A percentile compares a stretch with the other conserved stretches of the same genome.
Conservation (phyloP, 1,140 invertebrate genomes). For the Solen grandis region DNA sequence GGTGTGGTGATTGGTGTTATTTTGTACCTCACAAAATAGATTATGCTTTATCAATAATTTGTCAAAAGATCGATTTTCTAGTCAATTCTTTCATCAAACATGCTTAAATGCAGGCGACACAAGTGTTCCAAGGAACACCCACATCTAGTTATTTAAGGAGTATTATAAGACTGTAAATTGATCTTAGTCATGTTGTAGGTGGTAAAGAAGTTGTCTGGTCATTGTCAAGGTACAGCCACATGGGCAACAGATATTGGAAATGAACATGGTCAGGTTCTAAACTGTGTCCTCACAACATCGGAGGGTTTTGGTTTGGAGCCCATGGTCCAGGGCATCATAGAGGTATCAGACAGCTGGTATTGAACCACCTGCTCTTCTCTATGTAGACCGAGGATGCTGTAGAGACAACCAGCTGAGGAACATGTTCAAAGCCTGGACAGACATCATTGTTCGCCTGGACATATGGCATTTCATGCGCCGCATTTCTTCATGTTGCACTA, state of each 20-base stretch:
- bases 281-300: constrained; percentile 50
- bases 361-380: constrained; percentile 21
- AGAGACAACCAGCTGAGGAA: neutral
- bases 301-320: constrained; percentile 27
- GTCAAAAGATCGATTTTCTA: no score
- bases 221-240: constrained; percentile 15
- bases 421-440: constrained; percentile 5
- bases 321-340: constrained; percentile 37
- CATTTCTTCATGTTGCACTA: constrained; percentile 56
- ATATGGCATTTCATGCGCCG: constrained; percentile 72
- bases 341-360: neutral
- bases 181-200: no score
- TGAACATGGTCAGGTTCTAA: constrained; percentile 61
- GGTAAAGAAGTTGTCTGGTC: constrained; percentile 49
- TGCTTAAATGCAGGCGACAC: no score
- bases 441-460: constrained; percentile 56
- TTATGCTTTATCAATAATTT: no score
- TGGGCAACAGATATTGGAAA: constrained; percentile 56
- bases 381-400: constrained; percentile 53
- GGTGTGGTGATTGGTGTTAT: no score
- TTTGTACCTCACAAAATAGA: no score
- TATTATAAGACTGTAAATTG: no score
- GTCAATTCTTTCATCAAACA: no score
- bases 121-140: no score
- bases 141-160: no score